Conservation (phyloP, 2,113 vertebrate genomes). For the Tichodroma muraria region DNA sequence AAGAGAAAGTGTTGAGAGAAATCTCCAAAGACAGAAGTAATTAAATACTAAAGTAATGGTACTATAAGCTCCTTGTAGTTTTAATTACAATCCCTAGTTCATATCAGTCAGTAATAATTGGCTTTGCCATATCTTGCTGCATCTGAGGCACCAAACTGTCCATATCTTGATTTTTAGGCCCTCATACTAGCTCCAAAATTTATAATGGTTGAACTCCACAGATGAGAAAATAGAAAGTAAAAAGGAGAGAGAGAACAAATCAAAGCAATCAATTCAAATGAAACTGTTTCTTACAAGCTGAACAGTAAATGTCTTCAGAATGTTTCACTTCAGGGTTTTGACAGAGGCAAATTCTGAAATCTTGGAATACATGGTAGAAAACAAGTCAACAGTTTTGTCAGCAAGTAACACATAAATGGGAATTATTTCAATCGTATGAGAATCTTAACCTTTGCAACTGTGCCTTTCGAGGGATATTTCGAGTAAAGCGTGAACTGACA, state of each 20-base stretch:
- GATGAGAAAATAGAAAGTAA: conserved; percentile 12
- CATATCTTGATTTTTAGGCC: background rate
- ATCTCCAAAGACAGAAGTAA: background rate
- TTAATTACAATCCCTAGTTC: background rate
- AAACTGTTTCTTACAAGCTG: background rate
- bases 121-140: background rate
- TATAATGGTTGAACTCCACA: background rate
- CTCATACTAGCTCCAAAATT: background rate
- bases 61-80: background rate
- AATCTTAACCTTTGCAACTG: conserved; percentile 25
- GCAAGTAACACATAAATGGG: conserved; percentile 10
- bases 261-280: background rate
- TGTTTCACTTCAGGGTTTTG: background rate
- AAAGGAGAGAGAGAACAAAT: conserved; percentile 24
- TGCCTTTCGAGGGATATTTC: conserved; percentile 17
- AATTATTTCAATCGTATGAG: conserved; percentile 21
- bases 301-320: conserved; percentile 25
- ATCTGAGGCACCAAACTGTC: background rate
- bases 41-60: background rate
- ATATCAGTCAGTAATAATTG: background rate
- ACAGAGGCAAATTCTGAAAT: conserved; percentile 3
- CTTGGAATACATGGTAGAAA: background rate
- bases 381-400: conserved; percentile 44
- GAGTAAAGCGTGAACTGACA: background rate
- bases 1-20: background rate